Conservation (phyloP, 2,113 vertebrate genomes). For the Alligator sinensis region DNA sequence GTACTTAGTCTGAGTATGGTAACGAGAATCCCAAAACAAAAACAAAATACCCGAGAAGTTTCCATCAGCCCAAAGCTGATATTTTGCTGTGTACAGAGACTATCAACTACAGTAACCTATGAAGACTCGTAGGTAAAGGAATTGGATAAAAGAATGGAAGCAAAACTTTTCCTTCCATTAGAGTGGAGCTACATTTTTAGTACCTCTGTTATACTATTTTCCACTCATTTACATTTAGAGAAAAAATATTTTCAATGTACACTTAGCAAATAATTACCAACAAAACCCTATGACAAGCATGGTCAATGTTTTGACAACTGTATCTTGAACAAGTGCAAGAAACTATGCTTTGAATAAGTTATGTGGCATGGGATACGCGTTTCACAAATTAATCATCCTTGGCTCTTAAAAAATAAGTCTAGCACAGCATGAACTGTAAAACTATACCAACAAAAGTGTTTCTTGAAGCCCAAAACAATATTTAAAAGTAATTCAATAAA, state of each 20-base stretch:
- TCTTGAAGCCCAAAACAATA: constrained; percentile 31
- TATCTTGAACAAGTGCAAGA: neutral
- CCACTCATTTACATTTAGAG: neutral
- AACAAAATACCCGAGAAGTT: constrained; percentile 14
- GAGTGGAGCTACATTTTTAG: neutral
- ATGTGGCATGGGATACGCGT: neutral
- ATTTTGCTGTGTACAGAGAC: constrained; percentile 6
- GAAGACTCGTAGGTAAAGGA: neutral
- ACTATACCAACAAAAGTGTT: constrained; percentile 28
- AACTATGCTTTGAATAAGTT: neutral
- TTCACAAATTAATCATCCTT: constrained; percentile 44
- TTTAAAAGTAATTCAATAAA: constrained; percentile 51
- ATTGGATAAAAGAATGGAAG: neutral
- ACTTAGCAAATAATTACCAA: neutral
- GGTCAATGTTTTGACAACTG: neutral
- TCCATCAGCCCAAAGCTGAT: neutral
- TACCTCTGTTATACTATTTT: neutral
- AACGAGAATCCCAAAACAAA: constrained; percentile 22
- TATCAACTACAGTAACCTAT: neutral
- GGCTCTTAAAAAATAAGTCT: constrained; percentile 36
- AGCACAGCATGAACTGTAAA: constrained; percentile 32
- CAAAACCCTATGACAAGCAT: neutral
- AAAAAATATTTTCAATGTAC: neutral
- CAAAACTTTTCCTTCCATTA: neutral
- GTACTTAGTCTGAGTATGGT: neutral